Percentiles rank a stretch among this genome's conserved stretches.
phyloP scores from a whole-genome alignment of 2,888 invertebrate species.

The Antheraea yamamai region DNA sequence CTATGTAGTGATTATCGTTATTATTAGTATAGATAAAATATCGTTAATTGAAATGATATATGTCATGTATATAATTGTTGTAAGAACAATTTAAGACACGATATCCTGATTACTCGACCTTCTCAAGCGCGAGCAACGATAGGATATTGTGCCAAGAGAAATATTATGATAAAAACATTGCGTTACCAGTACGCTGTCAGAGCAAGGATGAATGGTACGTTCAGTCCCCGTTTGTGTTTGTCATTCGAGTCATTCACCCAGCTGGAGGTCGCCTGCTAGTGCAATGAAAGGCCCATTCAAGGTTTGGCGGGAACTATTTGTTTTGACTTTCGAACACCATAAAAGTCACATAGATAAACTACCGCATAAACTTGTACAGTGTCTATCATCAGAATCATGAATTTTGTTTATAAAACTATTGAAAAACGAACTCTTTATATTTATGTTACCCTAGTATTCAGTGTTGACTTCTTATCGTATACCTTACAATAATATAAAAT shows the following conservation, averaged over 20 bases:
- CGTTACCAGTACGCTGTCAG: background rate
- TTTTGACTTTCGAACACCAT: slow-evolving; percentile 25
- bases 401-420: too few species aligned
- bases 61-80: too few species aligned
- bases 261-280: slow-evolving; percentile 41
- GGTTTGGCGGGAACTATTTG: slow-evolving; percentile 31
- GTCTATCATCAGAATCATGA: too few species aligned
- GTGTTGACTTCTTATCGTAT: background rate
- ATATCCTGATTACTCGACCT: background rate
- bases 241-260: slow-evolving; percentile 52
- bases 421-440: background rate
- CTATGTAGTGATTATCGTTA: too few species aligned
- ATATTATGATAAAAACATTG: background rate
- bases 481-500: background rate
- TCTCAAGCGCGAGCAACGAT: background rate
- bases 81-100: background rate
- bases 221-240: background rate
- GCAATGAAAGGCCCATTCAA: slow-evolving; percentile 60
- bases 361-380: too few species aligned
- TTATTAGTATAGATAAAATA: too few species aligned
- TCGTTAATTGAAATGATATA: too few species aligned
- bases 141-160: background rate
- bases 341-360: slow-evolving; percentile 3
- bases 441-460: background rate
- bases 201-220: slow-evolving; percentile 3